Evolutionary conservation across 2,888 invertebrate species (phyloP).

Genomic region (Pyrocoelia pectoralis): DNA sequence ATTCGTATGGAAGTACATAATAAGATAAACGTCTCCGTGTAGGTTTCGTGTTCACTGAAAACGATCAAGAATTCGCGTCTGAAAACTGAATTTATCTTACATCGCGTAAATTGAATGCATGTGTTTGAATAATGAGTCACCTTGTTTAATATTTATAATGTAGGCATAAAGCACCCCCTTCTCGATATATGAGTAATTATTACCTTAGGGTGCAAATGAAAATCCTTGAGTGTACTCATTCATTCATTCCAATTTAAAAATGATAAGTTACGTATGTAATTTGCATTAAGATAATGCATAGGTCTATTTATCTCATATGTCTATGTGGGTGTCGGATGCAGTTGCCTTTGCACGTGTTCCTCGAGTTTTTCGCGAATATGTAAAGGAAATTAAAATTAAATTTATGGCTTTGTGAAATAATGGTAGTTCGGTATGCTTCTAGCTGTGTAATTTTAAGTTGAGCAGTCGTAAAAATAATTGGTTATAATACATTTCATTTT

Average conservation of each 20-base stretch:
- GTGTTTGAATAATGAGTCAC: slow-evolving; percentile 43
- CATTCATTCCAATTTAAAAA: slow-evolving; percentile 14
- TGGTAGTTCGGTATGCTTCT: slow-evolving; percentile 17
- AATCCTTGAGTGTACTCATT: slow-evolving; percentile 9
- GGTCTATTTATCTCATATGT: slow-evolving; percentile 29
- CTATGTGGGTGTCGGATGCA: slow-evolving; percentile 25
- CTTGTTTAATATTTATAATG: slow-evolving; percentile 33
- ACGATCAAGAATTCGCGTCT: neutral
- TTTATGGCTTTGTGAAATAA: slow-evolving; percentile 10
- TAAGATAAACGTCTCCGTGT: too few relatives aligned
- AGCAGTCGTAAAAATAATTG: slow-evolving; percentile 26
- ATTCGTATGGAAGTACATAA: too few relatives aligned
- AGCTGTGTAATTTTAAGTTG: slow-evolving; percentile 16
- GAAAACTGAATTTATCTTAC: slow-evolving; percentile 7
- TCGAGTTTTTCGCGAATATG: slow-evolving; percentile 22
- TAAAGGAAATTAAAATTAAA: slow-evolving; percentile 17
- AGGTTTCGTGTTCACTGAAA: neutral
- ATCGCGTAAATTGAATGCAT: slow-evolving; percentile 35
- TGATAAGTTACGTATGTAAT: slow-evolving; percentile 24
- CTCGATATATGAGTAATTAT: slow-evolving; percentile 33
- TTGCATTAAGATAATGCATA: slow-evolving; percentile 30
- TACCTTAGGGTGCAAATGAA: slow-evolving; percentile 27
- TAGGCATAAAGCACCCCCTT: slow-evolving; percentile 17
- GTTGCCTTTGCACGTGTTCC: slow-evolving; percentile 26
- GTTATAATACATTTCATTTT: slow-evolving; percentile 19